Base-by-base conservation (phyloP, 2,113 vertebrate genomes). In the Ctenodactylus gundi region DNA sequence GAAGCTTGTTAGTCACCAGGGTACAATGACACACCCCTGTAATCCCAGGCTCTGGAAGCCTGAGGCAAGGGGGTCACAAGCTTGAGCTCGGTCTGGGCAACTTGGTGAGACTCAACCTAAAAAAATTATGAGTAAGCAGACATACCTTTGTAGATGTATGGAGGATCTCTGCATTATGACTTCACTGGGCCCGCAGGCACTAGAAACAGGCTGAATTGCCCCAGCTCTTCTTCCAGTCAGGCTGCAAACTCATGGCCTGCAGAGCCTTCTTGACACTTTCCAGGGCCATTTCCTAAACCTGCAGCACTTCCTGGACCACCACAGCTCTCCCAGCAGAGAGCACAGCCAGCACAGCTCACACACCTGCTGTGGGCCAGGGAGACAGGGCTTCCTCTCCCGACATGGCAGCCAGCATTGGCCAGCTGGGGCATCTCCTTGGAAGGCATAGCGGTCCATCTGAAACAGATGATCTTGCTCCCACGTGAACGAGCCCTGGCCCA, bases 331-430 rank as follows among this genome's bases (percentile, higher is more conserved):
- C 14, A 14, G 55, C 20, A 55, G 20, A 13, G 20, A 55, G 55
- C 41, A 23, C 36, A 72, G 68, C 39, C 39, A 46, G 46, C 41
- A 23, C 27, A 70, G n/a, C 39, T 27, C 14, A 36, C 23, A 57
- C 1, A 3, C 8, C 14, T 36, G 0, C 18, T 27, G 1, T 29
- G 1, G 65, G 39, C 67, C 85, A 55, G 12, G 3, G 51, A 53
- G n/a, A 25, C 23, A 21, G 2, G 14, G 8, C 51, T 10, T n/a
- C 67, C 77, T n/a, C 51, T 6, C 18, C 1, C 3, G 77, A 20
- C 3, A 18, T 21, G 8, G 44, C 23, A 25, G 4, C 39, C 55
- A 13, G 11, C 12, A 58, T 53, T 49, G 88, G 44, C 11, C 11
- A 27, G 14, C 88, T 49, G 39, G 41, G 57, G 15, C 62, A n/a